phyloP scores from a whole-genome alignment of 2,888 invertebrate genomes.

The Gymnosoma rotundatum region DNA sequence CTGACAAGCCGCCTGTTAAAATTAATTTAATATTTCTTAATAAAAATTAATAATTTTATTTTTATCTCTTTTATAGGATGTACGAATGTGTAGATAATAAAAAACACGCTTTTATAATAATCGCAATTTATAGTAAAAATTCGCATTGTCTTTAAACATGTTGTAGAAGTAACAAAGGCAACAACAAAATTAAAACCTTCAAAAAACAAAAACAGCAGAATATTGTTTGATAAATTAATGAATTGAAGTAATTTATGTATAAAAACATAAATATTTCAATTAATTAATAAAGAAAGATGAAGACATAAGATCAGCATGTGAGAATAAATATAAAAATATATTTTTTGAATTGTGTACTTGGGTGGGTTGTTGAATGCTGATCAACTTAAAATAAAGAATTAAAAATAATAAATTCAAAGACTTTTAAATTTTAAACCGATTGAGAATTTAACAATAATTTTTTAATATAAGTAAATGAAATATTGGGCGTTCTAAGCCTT shows the following conservation, averaged over 20 bases:
- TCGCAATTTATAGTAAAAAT: slow-evolving; percentile 3
- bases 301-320: background rate
- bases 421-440: no score
- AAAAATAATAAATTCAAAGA: no score
- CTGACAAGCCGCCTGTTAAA: background rate
- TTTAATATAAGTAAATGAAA: no score
- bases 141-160: slow-evolving; percentile 9
- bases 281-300: background rate
- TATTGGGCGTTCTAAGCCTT: no score
- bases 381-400: no score
- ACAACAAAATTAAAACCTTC: slow-evolving; percentile 24
- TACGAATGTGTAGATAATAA: background rate
- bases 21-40: slow-evolving; percentile 38
- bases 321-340: no score
- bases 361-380: no score
- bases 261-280: background rate
- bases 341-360: no score
- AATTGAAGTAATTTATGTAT: background rate
- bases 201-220: background rate
- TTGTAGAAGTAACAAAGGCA: background rate
- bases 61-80: background rate
- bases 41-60: slow-evolving; percentile 21
- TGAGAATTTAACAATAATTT: no score
- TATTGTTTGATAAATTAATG: background rate
- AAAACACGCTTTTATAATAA: no score